Evolutionary conservation across 1,140 invertebrate species (phyloP).

Genomic region (Drosophila auraria): DNA sequence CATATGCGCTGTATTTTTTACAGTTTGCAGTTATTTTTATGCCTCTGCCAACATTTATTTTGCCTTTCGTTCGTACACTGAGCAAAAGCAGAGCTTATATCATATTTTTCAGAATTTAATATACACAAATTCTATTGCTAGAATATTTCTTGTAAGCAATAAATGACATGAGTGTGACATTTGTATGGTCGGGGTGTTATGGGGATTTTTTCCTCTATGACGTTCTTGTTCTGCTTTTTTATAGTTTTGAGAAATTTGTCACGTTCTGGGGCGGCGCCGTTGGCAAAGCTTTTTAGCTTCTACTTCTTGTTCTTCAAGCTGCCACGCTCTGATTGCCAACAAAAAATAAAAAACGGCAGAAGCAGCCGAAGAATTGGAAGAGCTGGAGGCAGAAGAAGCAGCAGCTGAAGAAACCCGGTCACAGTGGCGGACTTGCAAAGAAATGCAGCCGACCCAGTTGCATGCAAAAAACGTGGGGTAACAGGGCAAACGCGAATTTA

Average conservation of each 20-base stretch:
- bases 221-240: conserved; percentile 7
- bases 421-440: conserved; percentile 19
- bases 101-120: background rate
- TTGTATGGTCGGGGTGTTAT: too few relatives aligned
- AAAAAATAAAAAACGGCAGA: conserved; percentile 23
- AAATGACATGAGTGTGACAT: too few relatives aligned
- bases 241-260: conserved; percentile 74
- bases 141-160: too few relatives aligned
- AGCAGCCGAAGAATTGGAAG: conserved; percentile 12
- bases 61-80: conserved; percentile 13
- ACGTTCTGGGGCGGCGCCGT: conserved; percentile 64
- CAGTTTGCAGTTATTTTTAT: conserved; percentile 73
- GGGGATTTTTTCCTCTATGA: background rate
- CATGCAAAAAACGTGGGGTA: conserved; percentile 22
- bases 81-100: background rate
- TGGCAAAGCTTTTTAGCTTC: conserved; percentile 36
- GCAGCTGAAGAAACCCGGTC: conserved; percentile 33
- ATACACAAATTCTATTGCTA: rapidly evolving
- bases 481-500: conserved; percentile 31
- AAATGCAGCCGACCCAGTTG: conserved; percentile 46
- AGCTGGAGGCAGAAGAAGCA: conserved; percentile 25
- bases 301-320: conserved; percentile 20
- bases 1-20: conserved; percentile 60
- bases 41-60: conserved; percentile 49
- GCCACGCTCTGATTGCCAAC: conserved; percentile 60